Conservation (phyloP, 2,888 invertebrate species). For the Macrophya annulata region DNA sequence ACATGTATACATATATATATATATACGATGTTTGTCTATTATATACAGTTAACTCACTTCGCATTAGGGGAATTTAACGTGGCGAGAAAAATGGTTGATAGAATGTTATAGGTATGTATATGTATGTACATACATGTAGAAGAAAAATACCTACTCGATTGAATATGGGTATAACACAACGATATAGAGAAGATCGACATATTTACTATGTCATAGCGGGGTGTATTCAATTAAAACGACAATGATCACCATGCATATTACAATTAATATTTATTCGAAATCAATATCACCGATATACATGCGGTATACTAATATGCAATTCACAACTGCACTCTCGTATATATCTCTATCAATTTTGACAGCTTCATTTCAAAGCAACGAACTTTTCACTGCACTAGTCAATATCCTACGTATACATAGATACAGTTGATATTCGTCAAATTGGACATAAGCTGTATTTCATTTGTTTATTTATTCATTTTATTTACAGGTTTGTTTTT, state of each 20-base stretch:
- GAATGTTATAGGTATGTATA: too few species aligned
- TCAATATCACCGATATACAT: neutral
- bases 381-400: neutral
- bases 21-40: conserved; percentile 70
- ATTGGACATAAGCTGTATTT: neutral
- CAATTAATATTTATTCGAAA: conserved; percentile 16
- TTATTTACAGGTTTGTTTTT: conserved; percentile 1
- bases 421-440: neutral
- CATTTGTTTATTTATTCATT: neutral
- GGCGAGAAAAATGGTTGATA: conserved; percentile 40
- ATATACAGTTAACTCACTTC: conserved; percentile 69
- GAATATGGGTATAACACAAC: neutral
- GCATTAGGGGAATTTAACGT: conserved; percentile 65
- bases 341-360: neutral
- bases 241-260: conserved; percentile 40
- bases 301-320: neutral
- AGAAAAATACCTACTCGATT: neutral
- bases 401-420: too few species aligned
- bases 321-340: neutral
- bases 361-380: conserved; percentile 8
- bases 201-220: neutral
- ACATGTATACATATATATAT: neutral
- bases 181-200: conserved; percentile 2
- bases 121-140: neutral
- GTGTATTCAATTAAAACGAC: conserved; percentile 26